A percentile compares a stretch with the other conserved stretches of the same genome.
Conservation (phyloP, 1,140 invertebrate genomes). For the Apis dorsata region DNA sequence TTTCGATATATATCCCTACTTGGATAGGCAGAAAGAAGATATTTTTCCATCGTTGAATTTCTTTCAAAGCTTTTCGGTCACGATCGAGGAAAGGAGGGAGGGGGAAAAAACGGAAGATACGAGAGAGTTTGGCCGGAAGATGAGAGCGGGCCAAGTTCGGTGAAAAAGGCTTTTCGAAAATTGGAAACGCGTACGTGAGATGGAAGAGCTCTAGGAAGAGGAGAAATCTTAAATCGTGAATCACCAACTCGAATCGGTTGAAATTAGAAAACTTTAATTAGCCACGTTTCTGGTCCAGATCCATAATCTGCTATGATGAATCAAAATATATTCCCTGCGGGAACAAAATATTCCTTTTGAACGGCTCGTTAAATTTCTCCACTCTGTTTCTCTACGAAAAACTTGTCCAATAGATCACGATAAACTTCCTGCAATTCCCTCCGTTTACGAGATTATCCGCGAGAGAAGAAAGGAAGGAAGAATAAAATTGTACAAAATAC, state of each 20-base stretch:
- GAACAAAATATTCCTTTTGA: constrained; percentile 63
- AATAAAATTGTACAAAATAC: not conserved
- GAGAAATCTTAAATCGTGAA: constrained; percentile 12
- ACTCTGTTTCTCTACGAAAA: constrained; percentile 50
- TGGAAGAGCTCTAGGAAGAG: constrained; percentile 8
- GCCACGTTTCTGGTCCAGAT: constrained; percentile 3
- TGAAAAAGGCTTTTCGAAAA: constrained; percentile 29
- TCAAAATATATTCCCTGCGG: not conserved
- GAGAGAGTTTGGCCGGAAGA: not conserved
- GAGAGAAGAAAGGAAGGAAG: constrained; percentile 5
- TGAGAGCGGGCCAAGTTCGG: not conserved
- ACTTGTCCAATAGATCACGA: constrained; percentile 63
- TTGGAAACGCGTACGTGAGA: constrained; percentile 37
- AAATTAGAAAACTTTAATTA: constrained; percentile 50
- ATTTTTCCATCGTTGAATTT: constrained; percentile 8
- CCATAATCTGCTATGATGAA: not conserved
- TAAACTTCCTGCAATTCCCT: constrained; percentile 61
- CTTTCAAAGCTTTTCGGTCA: constrained; percentile 11
- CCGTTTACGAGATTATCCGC: constrained; percentile 44
- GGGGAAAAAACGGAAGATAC: no score
- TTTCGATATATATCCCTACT: constrained; percentile 7
- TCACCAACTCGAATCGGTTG: not conserved
- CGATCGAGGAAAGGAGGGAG: not conserved
- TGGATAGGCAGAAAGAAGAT: constrained; percentile 11
- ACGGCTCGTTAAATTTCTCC: constrained; percentile 63